Evolutionary conservation across 2,888 invertebrate species (phyloP).

Genomic region (Imbricaverruca yamaguchii): DNA sequence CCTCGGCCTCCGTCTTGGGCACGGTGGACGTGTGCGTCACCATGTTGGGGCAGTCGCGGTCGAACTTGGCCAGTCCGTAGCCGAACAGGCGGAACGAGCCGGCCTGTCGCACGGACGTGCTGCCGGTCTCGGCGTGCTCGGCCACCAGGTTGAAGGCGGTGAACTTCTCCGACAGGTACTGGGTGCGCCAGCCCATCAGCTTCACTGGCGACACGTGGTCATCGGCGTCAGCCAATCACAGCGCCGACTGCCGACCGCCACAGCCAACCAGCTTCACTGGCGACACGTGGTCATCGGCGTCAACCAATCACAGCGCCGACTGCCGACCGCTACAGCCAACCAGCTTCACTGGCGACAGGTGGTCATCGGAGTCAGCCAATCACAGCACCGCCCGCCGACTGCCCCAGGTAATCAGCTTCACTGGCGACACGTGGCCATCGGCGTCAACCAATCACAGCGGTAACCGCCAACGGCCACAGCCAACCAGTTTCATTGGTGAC

Average conservation of each 20-base stretch:
- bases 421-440: conserved; percentile 34
- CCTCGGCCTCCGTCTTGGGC: conserved; percentile 41
- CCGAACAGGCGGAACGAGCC: conserved; percentile 34
- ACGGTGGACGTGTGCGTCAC: conserved; percentile 41
- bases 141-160: conserved; percentile 43
- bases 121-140: conserved; percentile 36
- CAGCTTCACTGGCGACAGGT: conserved; percentile 37
- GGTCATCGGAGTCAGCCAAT: neutral
- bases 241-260: conserved; percentile 31
- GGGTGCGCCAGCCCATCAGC: conserved; percentile 32
- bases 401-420: conserved; percentile 34
- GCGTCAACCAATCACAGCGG: neutral
- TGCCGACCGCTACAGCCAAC: conserved; percentile 32
- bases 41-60: conserved; percentile 42
- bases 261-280: conserved; percentile 37
- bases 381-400: conserved; percentile 31
- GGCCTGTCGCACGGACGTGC: conserved; percentile 24
- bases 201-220: conserved; percentile 37
- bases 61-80: conserved; percentile 38
- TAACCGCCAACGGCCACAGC: no score
- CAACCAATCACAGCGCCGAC: neutral
- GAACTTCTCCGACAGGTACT: conserved; percentile 40
- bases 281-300: neutral
- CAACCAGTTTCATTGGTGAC: no score
- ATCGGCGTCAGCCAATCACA: neutral